Evolutionary conservation across 2,888 invertebrate genomes (phyloP).

Genomic region (Blera fallax): DNA sequence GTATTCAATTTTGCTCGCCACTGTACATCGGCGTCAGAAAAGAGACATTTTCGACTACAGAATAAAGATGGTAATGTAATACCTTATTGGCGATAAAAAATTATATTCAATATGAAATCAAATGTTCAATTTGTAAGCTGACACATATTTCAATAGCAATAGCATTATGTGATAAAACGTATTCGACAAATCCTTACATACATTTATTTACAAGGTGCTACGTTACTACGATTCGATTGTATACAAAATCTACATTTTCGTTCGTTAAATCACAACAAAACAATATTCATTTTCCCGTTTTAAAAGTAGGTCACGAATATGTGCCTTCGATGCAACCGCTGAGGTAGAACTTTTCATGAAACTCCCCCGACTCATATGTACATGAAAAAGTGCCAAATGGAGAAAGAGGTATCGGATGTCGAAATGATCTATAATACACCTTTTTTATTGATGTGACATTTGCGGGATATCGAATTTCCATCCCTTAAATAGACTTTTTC

Average conservation of each 20-base stretch:
- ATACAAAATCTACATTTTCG: constrained; percentile 10
- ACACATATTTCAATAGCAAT: background rate
- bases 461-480: constrained; percentile 20
- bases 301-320: constrained; percentile 21
- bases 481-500: background rate
- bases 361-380: background rate
- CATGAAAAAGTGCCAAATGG: constrained; percentile 5
- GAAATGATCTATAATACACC: constrained; percentile 16
- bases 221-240: background rate
- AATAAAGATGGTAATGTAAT: background rate
- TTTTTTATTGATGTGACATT: constrained; percentile 40
- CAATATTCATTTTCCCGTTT: background rate
- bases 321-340: background rate
- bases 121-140: background rate
- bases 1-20: too few species aligned
- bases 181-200: constrained; percentile 1
- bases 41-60: too few species aligned
- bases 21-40: too few species aligned
- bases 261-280: constrained; percentile 16
- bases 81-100: background rate
- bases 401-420: background rate
- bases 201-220: constrained; percentile 6
- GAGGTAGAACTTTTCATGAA: background rate
- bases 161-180: background rate
- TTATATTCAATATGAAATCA: background rate